Base-by-base conservation (phyloP, 2,113 vertebrate species). In the Nyctibius bracteatus region DNA sequence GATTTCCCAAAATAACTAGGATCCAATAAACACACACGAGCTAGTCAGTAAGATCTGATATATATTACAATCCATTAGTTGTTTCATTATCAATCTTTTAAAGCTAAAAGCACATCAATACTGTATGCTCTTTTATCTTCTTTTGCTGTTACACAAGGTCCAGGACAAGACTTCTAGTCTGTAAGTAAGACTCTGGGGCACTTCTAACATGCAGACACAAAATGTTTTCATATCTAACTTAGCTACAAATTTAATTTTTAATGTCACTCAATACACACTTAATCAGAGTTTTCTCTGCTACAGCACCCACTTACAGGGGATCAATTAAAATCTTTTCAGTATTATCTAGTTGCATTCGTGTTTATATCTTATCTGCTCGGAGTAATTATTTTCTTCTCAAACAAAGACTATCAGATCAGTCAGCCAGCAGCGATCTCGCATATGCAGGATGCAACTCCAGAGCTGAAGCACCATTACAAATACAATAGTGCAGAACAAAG, bases 1-100 rank as follows among this genome's bases (percentile, higher is more conserved):
- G 30, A 94, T 95, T 92, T 94, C 57, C 77, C 39, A 62, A 89
- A 92, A 74, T 91, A 92, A 72, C 30, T 44, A 72, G 27, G 62
- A 88, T 54, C 49, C n/a, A 87, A 68, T 57, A 93, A 96, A 73
- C 17, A 63, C 23, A 59, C 7, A 49, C 5, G 6, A 93, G 61
- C 28, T 67, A 72, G 31, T 78, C 51, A 81, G 33, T 19, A 62
- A 75, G 44, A 75, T 31, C 27, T 71, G 30, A 67, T 23, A 71
- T 22, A 49, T 37, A 74, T 30, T 62, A 49, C 16, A 93, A 83
- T 33, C 24, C n/a, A 44, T 68, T n/a, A 82, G 23, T 9, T 74
- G 25, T 78, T 94, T 62, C 30, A 55, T 78, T 12, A 37, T 18
- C 3, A 16, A 12, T n/a, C 65, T 75, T 59, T 71, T 20, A 24